Evolutionary conservation across 2,113 vertebrate species (phyloP), one percentile per base, ranked within the genome.

Genomic region (Paraplagusia blochii): DNA sequence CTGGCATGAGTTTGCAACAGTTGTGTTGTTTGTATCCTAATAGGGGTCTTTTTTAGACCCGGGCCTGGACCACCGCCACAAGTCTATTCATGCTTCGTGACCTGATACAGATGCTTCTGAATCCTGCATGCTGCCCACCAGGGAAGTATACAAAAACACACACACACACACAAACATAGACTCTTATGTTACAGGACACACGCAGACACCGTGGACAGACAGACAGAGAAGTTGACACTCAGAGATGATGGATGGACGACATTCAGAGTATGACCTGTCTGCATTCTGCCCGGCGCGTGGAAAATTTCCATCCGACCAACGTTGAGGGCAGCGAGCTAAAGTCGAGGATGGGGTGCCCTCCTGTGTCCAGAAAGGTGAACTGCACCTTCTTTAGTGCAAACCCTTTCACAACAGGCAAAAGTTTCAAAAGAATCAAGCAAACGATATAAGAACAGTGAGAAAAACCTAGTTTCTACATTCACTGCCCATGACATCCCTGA

Each of bases 231-330:
- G 58, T 42, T 52, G 35, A 56, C 42, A 58, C 14, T 63, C 46
- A 65, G 55, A 74, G 54, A 67, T 1, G 39, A 52, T 65, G 70
- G 74, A 80, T 63, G 62, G 58, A 51, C 42, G 53, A 69, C 66
- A 83, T 85, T 70, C 35, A 7, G 29, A 61, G 51, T 74, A 80
- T 71, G 71, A 54, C 85, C 77, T 83, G 78, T 62, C 40, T 83
- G 78, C 63, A 43, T 77, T 66, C 60, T 66, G 65, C 43, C 46
- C 55, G 61, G 59, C 46, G 34, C 57, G 77, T 88, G 89, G 88
- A 90, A 90, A 88, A 88, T 90, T 89, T 74, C 86, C 56, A 75
- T 58, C 74, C 9, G 74, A 67, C 44, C 56, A 60, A 11, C 52
- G 19, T 54, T 72, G 12, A 53, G 8, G 13, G 16, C 9, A 43